Evolutionary conservation across 2,113 vertebrate genomes (phyloP), one percentile per base, ranked within the genome.

Genomic region (Gila orcuttii): DNA sequence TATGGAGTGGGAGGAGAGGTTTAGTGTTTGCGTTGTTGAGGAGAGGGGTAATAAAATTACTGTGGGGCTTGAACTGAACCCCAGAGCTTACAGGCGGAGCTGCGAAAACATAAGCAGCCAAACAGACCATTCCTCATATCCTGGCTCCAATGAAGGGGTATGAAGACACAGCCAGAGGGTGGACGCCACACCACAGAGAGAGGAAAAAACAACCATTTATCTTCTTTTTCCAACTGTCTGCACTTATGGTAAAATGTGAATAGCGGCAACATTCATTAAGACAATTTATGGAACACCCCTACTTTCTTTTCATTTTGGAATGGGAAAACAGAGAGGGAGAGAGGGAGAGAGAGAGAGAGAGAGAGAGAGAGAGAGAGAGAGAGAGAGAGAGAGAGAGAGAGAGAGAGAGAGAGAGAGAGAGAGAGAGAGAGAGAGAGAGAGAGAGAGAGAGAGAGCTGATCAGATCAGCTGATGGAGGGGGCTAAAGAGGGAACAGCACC

Each of bases 211-310:
- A 78, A 64, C 42, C 28, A 50, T 73, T 73, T 79, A 23, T 33
- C 42, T 50, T 79, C 82, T 75, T 87, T 80, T 60, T 80, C 62
- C 62, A 86, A 83, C 21, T 78, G 10, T 52, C 52, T 71, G n/a
- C 59, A 83, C 71, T 66, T 79, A 71, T 66, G 64, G 66, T 23
- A 19, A 83, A 79, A 85, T 62, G 39, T 66, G 55, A 86, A 86
- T 62, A 75, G 23, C 45, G 23, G 45, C 39, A 76, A 28, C 28
- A 66, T 81, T 86, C 31, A 78, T 28, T 45, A 23, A 45, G 33
- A 33, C 47, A 79, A 42, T 85, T 85, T 39, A 57, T 66, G 31
- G 45, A 17, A 42, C n/a, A 81, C 55, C 77, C 52, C 59, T 50
- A 33, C 7, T 52, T 87, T 52, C 73, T 75, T 50, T 83, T 57